phyloP scores from a whole-genome alignment of 1,140 invertebrate species.

The Scaptomyza pallida region DNA sequence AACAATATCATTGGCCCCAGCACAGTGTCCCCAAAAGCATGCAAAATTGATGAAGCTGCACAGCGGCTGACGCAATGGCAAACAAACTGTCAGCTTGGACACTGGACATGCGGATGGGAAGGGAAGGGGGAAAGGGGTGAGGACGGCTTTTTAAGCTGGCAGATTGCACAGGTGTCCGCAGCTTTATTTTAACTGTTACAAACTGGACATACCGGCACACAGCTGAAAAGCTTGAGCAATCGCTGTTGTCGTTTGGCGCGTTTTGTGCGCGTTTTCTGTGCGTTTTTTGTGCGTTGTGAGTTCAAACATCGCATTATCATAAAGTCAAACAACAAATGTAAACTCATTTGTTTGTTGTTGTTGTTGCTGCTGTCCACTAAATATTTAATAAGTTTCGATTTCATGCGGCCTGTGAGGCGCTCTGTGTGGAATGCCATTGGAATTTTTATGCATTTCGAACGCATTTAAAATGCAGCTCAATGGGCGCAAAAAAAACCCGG shows the following conservation, averaged over 20 bases:
- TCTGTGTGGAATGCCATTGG: constrained; percentile 47
- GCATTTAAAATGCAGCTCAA: constrained; percentile 83
- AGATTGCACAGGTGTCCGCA: constrained; percentile 31
- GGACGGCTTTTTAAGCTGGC: no score
- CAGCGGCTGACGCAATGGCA: constrained; percentile 30
- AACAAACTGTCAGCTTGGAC: constrained; percentile 58
- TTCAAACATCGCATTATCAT: constrained; percentile 68
- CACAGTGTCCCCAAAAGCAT: constrained; percentile 33
- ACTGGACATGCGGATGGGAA: neutral
- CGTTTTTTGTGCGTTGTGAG: constrained; percentile 7
- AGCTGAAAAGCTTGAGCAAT: constrained; percentile 26
- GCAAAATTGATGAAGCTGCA: constrained; percentile 60
- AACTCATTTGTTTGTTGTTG: constrained; percentile 67
- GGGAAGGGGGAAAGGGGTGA: neutral
- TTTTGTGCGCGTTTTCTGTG: constrained; percentile 12
- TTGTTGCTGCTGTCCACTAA: constrained; percentile 52
- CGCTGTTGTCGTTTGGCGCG: constrained; percentile 8
- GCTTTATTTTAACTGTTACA: constrained; percentile 5
- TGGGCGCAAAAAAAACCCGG: constrained; percentile 44
- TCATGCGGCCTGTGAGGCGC: constrained; percentile 55
- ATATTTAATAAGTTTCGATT: constrained; percentile 84
- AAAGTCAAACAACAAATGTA: constrained; percentile 78
- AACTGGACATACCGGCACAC: constrained; percentile 34
- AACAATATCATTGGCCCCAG: neutral
- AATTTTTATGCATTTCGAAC: constrained; percentile 69